phyloP scores from a whole-genome alignment of 1,140 invertebrate genomes.

The Phymastichus coffea region DNA sequence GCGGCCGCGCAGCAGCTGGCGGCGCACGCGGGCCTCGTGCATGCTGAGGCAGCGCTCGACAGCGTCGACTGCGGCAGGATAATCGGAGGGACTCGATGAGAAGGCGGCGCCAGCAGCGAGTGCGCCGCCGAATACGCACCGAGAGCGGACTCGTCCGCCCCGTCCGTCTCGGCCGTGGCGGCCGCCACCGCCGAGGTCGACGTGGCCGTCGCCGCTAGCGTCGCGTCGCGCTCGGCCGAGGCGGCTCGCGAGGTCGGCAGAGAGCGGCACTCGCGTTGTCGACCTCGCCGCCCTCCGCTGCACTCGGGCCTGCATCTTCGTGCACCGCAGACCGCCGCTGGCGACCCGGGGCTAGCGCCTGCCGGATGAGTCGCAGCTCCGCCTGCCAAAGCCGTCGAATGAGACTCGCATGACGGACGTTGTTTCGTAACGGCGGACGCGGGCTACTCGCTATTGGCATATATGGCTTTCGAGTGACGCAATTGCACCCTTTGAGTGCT shows the following conservation, averaged over 20 bases:
- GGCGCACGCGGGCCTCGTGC: conserved; percentile 10
- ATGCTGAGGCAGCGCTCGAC: conserved; percentile 12
- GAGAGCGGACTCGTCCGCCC: neutral
- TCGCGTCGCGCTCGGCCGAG: neutral
- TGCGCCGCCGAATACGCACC: conserved; percentile 18
- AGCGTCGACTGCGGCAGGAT: conserved; percentile 5
- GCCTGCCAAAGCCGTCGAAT: too few relatives aligned
- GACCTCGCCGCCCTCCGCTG: too few relatives aligned
- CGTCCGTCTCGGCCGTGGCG: neutral
- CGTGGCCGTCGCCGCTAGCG: too few relatives aligned
- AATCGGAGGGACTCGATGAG: neutral
- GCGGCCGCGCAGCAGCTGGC: neutral
- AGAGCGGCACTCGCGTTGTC: neutral
- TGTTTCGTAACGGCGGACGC: too few relatives aligned
- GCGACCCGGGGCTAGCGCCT: too few relatives aligned
- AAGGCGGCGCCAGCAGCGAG: neutral
- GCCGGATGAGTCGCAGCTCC: too few relatives aligned
- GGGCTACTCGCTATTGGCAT: too few relatives aligned
- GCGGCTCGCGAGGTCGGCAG: neutral
- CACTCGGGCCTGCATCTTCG: too few relatives aligned
- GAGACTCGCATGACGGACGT: too few relatives aligned
- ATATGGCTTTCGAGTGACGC: too few relatives aligned
- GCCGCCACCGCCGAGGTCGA: neutral
- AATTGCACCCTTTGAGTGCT: too few relatives aligned
- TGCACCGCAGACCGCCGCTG: too few relatives aligned